Percentiles rank a stretch among this genome's conserved stretches.
phyloP scores from a whole-genome alignment of 2,113 vertebrate species.

The Menidia beryllina region DNA sequence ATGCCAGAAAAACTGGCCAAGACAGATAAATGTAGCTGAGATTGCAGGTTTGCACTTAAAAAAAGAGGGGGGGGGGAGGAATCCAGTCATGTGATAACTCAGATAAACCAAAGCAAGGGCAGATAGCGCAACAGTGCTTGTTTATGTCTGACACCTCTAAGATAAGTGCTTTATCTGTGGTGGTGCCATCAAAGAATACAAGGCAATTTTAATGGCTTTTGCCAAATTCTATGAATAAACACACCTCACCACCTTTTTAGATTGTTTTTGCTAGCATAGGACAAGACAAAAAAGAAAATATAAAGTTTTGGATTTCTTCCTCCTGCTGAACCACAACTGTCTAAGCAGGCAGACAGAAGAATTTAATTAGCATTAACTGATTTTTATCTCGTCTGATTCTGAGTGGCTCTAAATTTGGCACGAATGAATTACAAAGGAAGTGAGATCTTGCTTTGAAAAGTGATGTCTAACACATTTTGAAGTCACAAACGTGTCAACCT shows the following conservation, averaged over 20 bases:
- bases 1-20: not conserved
- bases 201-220: conserved; percentile 52
- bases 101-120: conserved; percentile 44
- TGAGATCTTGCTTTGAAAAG: conserved; percentile 21
- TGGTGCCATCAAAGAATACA: conserved; percentile 46
- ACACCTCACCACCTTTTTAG: not conserved
- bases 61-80: too few relatives aligned
- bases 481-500: not conserved
- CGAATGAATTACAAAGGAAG: conserved; percentile 2
- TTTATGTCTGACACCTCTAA: conserved; percentile 56
- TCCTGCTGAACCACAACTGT: not conserved
- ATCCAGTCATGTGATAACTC: conserved; percentile 35
- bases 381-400: conserved; percentile 21
- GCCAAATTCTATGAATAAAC: conserved; percentile 30
- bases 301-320: not conserved
- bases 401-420: conserved; percentile 16
- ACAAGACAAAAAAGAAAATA: not conserved
- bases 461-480: not conserved
- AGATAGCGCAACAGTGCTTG: conserved; percentile 51
- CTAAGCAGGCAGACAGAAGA: not conserved
- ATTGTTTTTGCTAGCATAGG: not conserved
- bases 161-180: conserved; percentile 60
- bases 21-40: not conserved
- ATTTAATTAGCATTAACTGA: conserved; percentile 10
- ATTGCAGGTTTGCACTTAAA: not conserved